phyloP scores from a whole-genome alignment of 53 echinoderm and acorn worm genomes.

The Henricia sp. region DNA sequence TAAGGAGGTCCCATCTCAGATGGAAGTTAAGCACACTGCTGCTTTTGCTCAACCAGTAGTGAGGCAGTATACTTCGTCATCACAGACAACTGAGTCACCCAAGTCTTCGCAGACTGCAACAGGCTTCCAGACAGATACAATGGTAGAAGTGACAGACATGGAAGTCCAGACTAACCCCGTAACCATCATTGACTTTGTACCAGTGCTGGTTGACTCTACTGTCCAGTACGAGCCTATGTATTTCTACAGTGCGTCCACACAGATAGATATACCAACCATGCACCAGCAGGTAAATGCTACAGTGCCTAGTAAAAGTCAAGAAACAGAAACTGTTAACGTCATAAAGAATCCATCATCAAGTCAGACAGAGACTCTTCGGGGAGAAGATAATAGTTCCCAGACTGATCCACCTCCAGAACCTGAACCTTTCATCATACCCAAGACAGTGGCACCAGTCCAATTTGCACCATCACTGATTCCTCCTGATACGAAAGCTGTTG shows the following conservation, averaged over 20 bases:
- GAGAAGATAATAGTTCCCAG: conserved; percentile 29
- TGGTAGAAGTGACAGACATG: conserved; percentile 39
- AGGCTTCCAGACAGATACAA: conserved; percentile 37
- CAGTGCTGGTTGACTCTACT: conserved; percentile 65
- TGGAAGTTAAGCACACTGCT: conserved; percentile 19
- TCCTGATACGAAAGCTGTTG: conserved; percentile 28
- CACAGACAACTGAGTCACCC: conserved; percentile 29
- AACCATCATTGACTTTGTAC: conserved; percentile 80
- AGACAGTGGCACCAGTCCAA: conserved; percentile 13
- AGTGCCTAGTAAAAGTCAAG: conserved; percentile 17
- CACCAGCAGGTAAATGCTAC: conserved; percentile 46
- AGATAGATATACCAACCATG: conserved; percentile 43
- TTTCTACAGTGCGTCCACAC: conserved; percentile 62
- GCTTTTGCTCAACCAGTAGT: no score
- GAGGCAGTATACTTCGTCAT: background rate
- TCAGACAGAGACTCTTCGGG: conserved; percentile 23
- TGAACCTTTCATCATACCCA: conserved; percentile 20
- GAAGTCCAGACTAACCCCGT: conserved; percentile 75
- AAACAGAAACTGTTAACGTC: conserved; percentile 25
- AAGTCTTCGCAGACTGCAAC: conserved; percentile 5
- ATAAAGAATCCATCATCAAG: conserved; percentile 38
- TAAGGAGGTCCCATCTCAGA: conserved; percentile 40
- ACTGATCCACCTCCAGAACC: conserved; percentile 31
- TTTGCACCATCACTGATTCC: conserved; percentile 11
- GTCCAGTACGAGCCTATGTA: conserved; percentile 71